Percentiles rank a stretch among this genome's conserved stretches.
These are phyloP conservation scores for Matsumurasca onukii DNA, from an alignment of 1,140 invertebrate species.

Conservation along the genomic window DNA sequence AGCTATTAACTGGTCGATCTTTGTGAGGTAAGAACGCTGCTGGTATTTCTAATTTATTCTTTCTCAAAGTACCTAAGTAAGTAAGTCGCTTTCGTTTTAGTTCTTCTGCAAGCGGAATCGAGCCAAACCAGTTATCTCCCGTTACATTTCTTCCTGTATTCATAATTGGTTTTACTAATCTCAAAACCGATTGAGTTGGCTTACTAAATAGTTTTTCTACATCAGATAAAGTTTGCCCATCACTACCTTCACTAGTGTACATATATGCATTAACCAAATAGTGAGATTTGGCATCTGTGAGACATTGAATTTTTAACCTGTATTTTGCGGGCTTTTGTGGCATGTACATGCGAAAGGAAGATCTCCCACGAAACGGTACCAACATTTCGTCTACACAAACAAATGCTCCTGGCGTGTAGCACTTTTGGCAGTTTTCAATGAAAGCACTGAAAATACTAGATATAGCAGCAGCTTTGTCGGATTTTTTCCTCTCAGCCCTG, in stretches of 20 bases:
- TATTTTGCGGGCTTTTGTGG: conserved; percentile 51
- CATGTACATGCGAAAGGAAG: conserved; percentile 49
- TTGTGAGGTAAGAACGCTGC: conserved; percentile 23
- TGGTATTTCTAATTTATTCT: conserved; percentile 51
- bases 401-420: conserved; percentile 38
- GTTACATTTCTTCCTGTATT: conserved; percentile 28
- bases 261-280: conserved; percentile 34
- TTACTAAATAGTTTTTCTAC: conserved; percentile 8
- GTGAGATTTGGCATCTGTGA: conserved; percentile 22
- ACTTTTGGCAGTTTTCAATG: conserved; percentile 39
- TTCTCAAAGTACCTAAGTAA: conserved; percentile 46
- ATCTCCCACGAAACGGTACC: conserved; percentile 46
- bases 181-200: conserved; percentile 38
- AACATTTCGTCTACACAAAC: conserved; percentile 49
- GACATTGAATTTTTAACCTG: conserved; percentile 39
- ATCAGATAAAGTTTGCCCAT: conserved; percentile 6
- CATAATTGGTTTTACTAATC: conserved; percentile 37
- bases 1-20: background rate
- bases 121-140: conserved; percentile 34
- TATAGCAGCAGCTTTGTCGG: conserved; percentile 16
- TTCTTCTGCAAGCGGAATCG: conserved; percentile 38
- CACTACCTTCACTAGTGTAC: conserved; percentile 26
- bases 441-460: conserved; percentile 32
- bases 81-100: conserved; percentile 28
- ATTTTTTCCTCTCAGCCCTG: conserved; percentile 37